Evolutionary conservation across 2,113 vertebrate genomes (phyloP).

Genomic region (Nymphicus hollandicus): DNA sequence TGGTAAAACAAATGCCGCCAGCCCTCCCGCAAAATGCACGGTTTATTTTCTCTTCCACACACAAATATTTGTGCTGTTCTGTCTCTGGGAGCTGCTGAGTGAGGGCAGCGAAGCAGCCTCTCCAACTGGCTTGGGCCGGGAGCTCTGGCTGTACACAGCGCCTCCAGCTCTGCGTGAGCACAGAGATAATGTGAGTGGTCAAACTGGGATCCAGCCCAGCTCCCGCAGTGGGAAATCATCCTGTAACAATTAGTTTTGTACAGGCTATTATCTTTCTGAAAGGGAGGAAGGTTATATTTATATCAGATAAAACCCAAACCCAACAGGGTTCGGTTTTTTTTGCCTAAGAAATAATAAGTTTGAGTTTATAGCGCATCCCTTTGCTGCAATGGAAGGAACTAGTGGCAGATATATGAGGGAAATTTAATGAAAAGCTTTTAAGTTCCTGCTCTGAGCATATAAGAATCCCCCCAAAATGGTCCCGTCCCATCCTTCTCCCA

Average conservation of each 20-base stretch:
- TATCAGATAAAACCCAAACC: neutral
- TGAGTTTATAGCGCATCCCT: neutral
- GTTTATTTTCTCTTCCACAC: neutral
- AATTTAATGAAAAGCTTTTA: neutral
- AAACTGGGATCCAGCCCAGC: neutral
- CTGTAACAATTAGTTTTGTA: neutral
- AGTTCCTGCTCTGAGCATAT: neutral
- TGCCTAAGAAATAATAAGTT: neutral
- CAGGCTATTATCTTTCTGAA: neutral
- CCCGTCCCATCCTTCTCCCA: neutral
- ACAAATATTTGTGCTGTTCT: slow-evolving; percentile 21
- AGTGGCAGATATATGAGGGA: neutral
- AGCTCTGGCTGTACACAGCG: accelerated
- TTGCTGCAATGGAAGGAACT: neutral
- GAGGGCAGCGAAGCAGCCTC: neutral
- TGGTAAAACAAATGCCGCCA: slow-evolving; percentile 23
- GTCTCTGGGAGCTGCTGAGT: neutral
- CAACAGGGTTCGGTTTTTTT: accelerated
- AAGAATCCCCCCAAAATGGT: neutral
- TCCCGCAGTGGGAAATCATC: neutral
- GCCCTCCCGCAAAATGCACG: neutral
- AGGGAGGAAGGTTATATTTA: neutral
- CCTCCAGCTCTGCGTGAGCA: neutral
- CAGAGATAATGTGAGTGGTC: neutral
- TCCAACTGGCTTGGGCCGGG: accelerated